Percentiles rank a stretch among this genome's conserved stretches.
Conservation (phyloP, 2,888 invertebrate genomes). For the Netelia fuscicornis region DNA sequence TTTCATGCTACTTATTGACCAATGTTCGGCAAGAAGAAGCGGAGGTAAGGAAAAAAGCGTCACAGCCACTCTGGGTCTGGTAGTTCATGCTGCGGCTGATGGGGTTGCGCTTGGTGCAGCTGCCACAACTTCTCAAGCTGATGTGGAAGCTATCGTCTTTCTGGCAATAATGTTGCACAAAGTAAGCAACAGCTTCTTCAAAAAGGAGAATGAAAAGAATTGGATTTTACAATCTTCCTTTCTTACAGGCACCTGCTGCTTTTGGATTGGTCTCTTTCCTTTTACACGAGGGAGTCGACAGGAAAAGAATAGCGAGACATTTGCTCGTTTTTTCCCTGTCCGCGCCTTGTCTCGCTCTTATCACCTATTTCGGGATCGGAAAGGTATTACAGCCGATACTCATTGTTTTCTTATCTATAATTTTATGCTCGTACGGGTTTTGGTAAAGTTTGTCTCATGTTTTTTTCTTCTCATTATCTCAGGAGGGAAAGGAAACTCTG, state of each 20-base stretch:
- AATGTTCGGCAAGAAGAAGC: conserved; percentile 88
- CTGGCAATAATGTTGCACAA: conserved; percentile 99
- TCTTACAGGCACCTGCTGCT: conserved; percentile 95
- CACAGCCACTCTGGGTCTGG: conserved; percentile 98
- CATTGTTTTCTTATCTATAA: conserved; percentile 2
- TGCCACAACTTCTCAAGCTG: conserved; percentile 97
- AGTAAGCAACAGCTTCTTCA: conserved; percentile 82
- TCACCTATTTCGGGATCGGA: conserved; percentile 97
- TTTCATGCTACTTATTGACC: conserved; percentile 98
- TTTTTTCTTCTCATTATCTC: conserved; percentile 78
- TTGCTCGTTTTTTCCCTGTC: conserved; percentile 96
- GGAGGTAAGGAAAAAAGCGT: conserved; percentile 91
- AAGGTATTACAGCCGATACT: conserved; percentile 84
- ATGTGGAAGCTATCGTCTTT: conserved; percentile 99
- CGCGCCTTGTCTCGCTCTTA: conserved; percentile 94
- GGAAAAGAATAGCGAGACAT: conserved; percentile 94
- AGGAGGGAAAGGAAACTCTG: conserved; percentile 96
- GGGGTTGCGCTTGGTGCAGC: conserved; percentile 99
- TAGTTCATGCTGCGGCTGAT: conserved; percentile 99
- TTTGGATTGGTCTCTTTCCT: conserved; percentile 99
- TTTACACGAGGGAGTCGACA: conserved; percentile 96
- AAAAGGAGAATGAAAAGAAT: neutral
- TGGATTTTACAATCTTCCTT: neutral
- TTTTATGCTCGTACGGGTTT: conserved; percentile 36
- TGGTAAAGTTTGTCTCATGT: conserved; percentile 1